Base-by-base conservation (phyloP, 1,140 invertebrate species). In the Gyrodactylus bullatarudis region DNA sequence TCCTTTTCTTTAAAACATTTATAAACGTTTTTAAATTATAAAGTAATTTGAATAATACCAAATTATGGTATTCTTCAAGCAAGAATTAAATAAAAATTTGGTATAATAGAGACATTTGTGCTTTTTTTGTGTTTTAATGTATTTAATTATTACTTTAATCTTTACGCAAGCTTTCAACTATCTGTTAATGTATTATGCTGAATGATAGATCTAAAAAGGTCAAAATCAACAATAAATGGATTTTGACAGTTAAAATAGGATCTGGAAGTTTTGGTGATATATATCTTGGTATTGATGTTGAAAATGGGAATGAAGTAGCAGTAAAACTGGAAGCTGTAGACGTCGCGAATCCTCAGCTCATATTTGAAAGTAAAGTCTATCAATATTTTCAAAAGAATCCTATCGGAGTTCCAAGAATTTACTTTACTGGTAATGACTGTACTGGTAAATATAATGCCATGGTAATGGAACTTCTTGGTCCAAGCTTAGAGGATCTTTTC, bases 251-350 rank as follows among this genome's bases (percentile, higher is more conserved):
- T 76, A 95, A 94, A 85, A 96, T 98, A 79, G 94, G 89, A 79
- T 92, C 89, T 81, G 94, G 94, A 76, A 96, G 91, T 1, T 98
- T 98, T 83, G 94, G 94, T 79, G 93, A 97, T 82, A 98, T 98
- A 80, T 97, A 93, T 82, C 84, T 97, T 77, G 91, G 88, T 76
- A 91, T 95, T 81, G 94, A 94, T 84, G 86, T 91, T 78, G 85
- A 86, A 78, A 93, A 91, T 86, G 92, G 91, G 81, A 91, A 95
- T 86, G 91, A 95, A 84, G 91, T 96, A 73, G 92, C 92, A 77
- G 88, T 96, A 24, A 97, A 97, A 82, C 84, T 96, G 78, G 92
- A 96, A 83, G 88, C 87, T 75, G 83, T 87, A 73, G 88, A 89
- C 81, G 89, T 91, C 72, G 85, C 89, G 75, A 92, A 97, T 82